Conservation (phyloP, 2,888 invertebrate species). For the Eucriotettix oculatus region DNA sequence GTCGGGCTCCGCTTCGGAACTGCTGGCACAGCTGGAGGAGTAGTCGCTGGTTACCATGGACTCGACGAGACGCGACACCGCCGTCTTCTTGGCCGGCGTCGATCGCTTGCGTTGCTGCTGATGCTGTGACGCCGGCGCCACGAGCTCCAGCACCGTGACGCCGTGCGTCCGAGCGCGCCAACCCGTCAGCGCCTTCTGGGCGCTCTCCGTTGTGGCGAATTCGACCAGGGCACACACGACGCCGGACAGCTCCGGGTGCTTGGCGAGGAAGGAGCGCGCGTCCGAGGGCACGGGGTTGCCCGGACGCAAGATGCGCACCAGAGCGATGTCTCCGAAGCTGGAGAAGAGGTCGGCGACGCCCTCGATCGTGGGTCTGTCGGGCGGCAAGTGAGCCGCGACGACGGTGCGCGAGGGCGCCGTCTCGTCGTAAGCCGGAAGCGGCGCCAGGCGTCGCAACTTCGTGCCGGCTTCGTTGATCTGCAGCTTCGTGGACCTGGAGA, state of each 20-base stretch:
- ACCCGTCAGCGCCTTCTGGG: constrained; percentile 53
- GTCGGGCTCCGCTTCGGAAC: constrained; percentile 34
- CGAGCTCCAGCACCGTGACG: constrained; percentile 62
- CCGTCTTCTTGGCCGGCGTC: constrained; percentile 38
- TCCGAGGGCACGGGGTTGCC: constrained; percentile 84
- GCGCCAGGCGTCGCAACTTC: constrained; percentile 68
- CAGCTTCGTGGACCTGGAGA: constrained; percentile 59
- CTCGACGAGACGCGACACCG: constrained; percentile 37
- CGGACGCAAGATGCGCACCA: constrained; percentile 73
- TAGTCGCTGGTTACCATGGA: constrained; percentile 31
- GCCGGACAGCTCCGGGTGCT: constrained; percentile 73
- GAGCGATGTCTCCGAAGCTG: constrained; percentile 74
- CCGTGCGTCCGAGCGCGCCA: constrained; percentile 27
- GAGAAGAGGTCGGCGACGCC: constrained; percentile 82
- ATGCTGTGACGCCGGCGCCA: constrained; percentile 36
- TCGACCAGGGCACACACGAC: constrained; percentile 82
- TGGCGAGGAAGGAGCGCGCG: constrained; percentile 77
- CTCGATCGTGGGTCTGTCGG: constrained; percentile 73
- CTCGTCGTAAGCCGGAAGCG: constrained; percentile 79
- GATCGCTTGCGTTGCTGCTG: constrained; percentile 46
- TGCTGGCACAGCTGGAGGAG: constrained; percentile 30
- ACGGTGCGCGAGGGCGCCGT: constrained; percentile 84
- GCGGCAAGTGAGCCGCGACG: constrained; percentile 69
- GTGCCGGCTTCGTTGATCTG: constrained; percentile 84
- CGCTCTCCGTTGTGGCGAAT: constrained; percentile 74